Conservation (phyloP, 2,888 invertebrate genomes). For the Ectemnius continuus region DNA sequence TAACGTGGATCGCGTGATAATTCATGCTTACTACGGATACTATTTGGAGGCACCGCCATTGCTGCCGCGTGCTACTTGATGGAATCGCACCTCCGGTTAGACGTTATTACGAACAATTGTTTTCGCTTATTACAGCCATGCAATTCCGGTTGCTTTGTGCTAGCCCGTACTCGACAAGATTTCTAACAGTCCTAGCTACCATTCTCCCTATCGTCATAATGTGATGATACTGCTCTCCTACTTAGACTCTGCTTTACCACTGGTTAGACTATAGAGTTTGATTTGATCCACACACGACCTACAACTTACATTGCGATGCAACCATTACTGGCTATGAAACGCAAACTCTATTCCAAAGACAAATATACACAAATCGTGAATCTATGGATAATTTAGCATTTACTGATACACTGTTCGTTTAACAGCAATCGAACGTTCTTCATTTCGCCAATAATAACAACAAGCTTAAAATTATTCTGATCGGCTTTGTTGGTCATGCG, state of each 20-base stretch:
- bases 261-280: too few species aligned
- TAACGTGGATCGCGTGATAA: conserved; percentile 52
- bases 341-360: too few species aligned
- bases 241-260: too few species aligned
- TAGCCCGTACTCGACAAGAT: not conserved
- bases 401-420: too few species aligned
- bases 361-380: too few species aligned
- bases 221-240: too few species aligned
- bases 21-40: conserved; percentile 48
- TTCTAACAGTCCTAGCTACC: too few species aligned
- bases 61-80: conserved; percentile 50
- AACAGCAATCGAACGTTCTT: not conserved
- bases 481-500: not conserved
- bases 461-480: not conserved
- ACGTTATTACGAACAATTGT: conserved; percentile 63
- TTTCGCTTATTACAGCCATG: conserved; percentile 59
- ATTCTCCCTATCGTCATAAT: too few species aligned
- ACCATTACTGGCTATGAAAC: not conserved
- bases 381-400: too few species aligned
- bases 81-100: conserved; percentile 58
- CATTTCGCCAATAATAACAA: not conserved
- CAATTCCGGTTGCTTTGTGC: conserved; percentile 34
- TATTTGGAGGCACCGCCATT: conserved; percentile 43
- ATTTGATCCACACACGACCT: too few species aligned
- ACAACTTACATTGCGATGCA: conserved; percentile 2